Evolutionary conservation across 2,888 invertebrate genomes (phyloP), one percentile per base, ranked within the genome.

Genomic region (Loripinus fragilis): DNA sequence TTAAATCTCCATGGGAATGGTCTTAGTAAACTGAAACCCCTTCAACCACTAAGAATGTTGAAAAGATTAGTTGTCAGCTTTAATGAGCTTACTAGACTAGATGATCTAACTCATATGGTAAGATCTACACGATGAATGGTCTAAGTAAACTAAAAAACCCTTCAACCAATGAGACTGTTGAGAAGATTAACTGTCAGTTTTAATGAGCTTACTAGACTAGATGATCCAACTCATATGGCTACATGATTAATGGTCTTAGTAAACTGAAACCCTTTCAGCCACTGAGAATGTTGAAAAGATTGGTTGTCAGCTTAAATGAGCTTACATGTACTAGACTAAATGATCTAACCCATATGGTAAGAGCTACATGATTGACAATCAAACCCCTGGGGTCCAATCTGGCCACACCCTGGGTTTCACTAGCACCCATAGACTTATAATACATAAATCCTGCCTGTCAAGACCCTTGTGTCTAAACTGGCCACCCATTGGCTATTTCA

Each of bases 281-380:
- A 20, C 76, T 93, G 45, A 74, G 85, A 42, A 74, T 80, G 42
- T 87, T 94, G 28, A 90, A 87, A 76, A 87, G 85, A 71, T 87
- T 94, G 17, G 87, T 90, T 23, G 88, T 93, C 82, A 91, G 92
- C 76, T 93, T 92, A 82, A 94, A 94, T 86, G 91, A 93, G 28
- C 87, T 94, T 35, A 88, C n/a, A n/a, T n/a, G n/a, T n/a, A n/a
- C 90, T 10, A 85, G 85, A 55, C 87, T 94, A 20, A 93, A 93
- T 80, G 93, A 93, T 41, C 74, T 93, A 12, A 85, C 90, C 38
- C 86, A 90, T 69, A 85, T 92, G 91, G 93, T 93, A 80, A 81
- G 89, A 25, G n/a, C n/a, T n/a, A n/a, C n/a, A n/a, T n/a, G n/a
- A n/a, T n/a, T n/a, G 90, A 90, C 60, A 90, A 92, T 15, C 84